phyloP scores from a whole-genome alignment of 2,797 vertebrate genomes.

The Galago senegalensis region DNA sequence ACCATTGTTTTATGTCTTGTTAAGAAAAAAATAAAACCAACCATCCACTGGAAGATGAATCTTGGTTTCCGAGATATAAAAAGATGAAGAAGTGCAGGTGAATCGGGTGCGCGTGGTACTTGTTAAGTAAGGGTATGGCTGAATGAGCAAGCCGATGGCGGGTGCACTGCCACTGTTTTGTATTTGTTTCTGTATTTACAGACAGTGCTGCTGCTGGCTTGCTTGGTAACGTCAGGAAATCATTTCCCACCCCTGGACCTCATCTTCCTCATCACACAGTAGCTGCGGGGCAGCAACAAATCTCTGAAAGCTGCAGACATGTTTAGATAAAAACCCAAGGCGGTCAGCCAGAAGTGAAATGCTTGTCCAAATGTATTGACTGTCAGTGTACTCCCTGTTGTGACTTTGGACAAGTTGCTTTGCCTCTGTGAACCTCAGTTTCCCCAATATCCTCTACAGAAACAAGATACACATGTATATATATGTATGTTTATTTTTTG shows the following conservation, averaged over 20 bases:
- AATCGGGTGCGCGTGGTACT: accelerated
- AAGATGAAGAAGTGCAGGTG: background rate
- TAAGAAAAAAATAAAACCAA: background rate
- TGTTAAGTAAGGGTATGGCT: background rate
- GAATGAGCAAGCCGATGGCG: accelerated
- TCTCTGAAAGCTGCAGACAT: background rate
- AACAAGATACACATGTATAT: accelerated
- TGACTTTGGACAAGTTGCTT: background rate
- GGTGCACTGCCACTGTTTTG: accelerated
- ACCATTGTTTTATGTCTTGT: too few relatives aligned
- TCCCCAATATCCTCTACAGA: background rate
- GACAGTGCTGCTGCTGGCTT: accelerated
- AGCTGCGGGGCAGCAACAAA: accelerated
- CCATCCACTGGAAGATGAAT: background rate
- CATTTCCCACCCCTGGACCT: background rate
- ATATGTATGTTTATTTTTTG: too few relatives aligned
- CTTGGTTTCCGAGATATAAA: background rate
- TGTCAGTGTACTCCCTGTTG: background rate
- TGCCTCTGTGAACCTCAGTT: background rate
- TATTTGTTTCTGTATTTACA: background rate
- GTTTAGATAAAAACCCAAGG: background rate
- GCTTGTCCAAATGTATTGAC: accelerated
- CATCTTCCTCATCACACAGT: background rate
- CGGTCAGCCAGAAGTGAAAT: background rate
- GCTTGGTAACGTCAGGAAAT: background rate